Conservation (phyloP, 2,888 invertebrate genomes). For the Petrophora chlorosata region DNA sequence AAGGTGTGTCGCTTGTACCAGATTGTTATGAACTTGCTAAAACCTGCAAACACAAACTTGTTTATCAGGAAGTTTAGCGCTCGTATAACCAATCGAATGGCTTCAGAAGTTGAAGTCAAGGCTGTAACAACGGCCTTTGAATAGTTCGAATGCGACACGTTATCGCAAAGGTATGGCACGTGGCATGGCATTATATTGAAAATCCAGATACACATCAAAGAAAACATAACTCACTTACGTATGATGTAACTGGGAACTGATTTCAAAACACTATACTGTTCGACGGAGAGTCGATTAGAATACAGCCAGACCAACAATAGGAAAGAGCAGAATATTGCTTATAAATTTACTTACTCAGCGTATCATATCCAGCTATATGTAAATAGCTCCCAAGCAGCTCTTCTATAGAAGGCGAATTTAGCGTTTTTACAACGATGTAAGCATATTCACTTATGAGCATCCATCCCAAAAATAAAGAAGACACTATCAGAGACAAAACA, state of each 20-base stretch:
- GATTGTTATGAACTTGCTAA: slow-evolving; percentile 60
- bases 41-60: slow-evolving; percentile 47
- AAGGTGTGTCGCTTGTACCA: slow-evolving; percentile 63
- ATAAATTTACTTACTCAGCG: slow-evolving; percentile 57
- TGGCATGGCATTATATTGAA: not conserved
- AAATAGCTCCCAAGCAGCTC: slow-evolving; percentile 59
- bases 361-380: slow-evolving; percentile 66
- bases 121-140: not conserved
- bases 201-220: not conserved
- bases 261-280: no score
- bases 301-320: no score
- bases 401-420: slow-evolving; percentile 52
- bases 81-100: not conserved
- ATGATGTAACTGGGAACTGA: no score
- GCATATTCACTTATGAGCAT: slow-evolving; percentile 55
- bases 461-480: slow-evolving; percentile 47
- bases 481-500: slow-evolving; percentile 39
- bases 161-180: not conserved
- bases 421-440: slow-evolving; percentile 49
- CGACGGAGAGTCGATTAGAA: no score
- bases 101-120: not conserved
- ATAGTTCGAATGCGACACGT: not conserved
- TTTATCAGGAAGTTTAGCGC: slow-evolving; percentile 16
- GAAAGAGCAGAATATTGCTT: no score
- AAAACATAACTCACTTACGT: no score